Evolutionary conservation across 2,797 vertebrate genomes (phyloP), one percentile per base, ranked within the genome.

Genomic region (Mallotus villosus): DNA sequence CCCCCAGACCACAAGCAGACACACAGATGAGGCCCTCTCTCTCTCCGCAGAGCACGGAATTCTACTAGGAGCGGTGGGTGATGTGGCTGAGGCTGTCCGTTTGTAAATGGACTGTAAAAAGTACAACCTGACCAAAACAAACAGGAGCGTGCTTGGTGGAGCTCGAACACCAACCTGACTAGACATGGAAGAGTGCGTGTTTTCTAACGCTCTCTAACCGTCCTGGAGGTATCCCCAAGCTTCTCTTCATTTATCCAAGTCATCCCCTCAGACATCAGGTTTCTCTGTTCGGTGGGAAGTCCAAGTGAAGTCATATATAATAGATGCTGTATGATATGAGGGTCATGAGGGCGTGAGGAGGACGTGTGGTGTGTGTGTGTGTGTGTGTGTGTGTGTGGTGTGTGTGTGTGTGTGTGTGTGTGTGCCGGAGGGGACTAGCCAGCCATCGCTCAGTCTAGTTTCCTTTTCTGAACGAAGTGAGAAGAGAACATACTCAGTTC

Each of bases 1-100:
- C 49, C 68, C 68, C 6, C n/a, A 6, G 46, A 58, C n/a, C 21
- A 14, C 69, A 75, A 75, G 27, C 64, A 73, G 22, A 41, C 21
- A 34, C 32, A 34, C 7, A 6, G 8, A 34, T 6, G 32, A 6
- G 8, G 32, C 32, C 32, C 32, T 4, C 4, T 29, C 34, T 34
- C 53, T 24, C 61, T 29, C 60, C 25, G 17, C 49, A 22, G 11
- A 71, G 61, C 27, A 55, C 34, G 58, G 25, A 62, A 34, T n/a
- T 34, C 27, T 24, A 22, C 19, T 2, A 17, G 37, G 34, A 24
- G 11, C 51, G 22, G 55, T 34, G 27, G n/a, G 17, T 34, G 32
- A 8, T 8, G 70, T 29, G 32, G 32, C 8, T 8, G 3, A 34
- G 46, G 14, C 51, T 57, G 51, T 55, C 27, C 46, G 32, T 27